Evolutionary conservation across 2,113 vertebrate species (phyloP).

Genomic region (Natator depressus): DNA sequence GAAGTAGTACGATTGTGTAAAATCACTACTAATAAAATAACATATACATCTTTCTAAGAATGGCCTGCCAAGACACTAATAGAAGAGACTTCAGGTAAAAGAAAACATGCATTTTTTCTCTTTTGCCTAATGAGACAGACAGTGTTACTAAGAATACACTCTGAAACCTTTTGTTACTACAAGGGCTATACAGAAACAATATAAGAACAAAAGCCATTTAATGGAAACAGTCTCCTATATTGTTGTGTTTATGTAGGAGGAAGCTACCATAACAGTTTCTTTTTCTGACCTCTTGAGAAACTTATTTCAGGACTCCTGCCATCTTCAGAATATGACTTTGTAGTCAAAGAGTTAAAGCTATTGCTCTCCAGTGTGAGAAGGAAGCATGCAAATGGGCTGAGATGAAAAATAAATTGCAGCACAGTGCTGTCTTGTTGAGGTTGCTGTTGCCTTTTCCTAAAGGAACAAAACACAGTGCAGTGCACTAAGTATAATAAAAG

Average conservation of each 20-base stretch:
- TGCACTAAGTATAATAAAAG: background rate
- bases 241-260: accelerated
- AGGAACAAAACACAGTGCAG: background rate
- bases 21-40: slow-evolving; percentile 7
- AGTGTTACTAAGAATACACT: background rate
- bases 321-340: background rate
- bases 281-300: background rate
- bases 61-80: background rate
- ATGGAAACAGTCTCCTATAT: background rate
- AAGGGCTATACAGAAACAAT: background rate
- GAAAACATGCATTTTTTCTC: background rate
- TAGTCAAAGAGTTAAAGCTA: background rate
- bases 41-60: background rate
- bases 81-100: background rate
- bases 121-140: background rate
- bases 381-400: background rate
- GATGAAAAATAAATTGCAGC: background rate
- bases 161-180: background rate
- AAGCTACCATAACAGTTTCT: background rate
- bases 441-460: background rate
- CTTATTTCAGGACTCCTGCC: background rate
- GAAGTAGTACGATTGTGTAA: background rate
- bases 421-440: background rate
- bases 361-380: background rate
- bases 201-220: background rate